Percentiles rank a stretch among this genome's conserved stretches.
Evolutionary conservation across 2,888 invertebrate genomes (phyloP).

Genomic region (Folsomia candida): DNA sequence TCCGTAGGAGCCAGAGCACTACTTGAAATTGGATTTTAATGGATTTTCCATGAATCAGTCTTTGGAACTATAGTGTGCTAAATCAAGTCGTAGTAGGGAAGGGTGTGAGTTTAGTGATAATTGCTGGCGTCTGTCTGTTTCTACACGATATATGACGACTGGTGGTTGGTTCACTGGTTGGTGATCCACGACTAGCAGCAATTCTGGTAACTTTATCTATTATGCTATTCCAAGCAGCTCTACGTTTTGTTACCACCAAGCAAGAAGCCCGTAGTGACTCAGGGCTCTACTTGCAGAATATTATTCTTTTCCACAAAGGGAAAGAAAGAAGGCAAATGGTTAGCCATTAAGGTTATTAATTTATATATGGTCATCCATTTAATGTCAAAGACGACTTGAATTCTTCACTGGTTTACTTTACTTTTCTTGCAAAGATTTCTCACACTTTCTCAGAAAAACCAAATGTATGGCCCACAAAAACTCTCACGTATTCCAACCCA

Average conservation of each 20-base stretch:
- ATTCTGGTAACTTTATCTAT: neutral
- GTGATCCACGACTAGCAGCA: slow-evolving; percentile 10
- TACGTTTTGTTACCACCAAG: neutral
- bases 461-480: no score
- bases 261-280: neutral
- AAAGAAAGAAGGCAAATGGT: slow-evolving; percentile 6
- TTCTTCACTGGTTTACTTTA: slow-evolving; percentile 32
- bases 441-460: slow-evolving; percentile 3
- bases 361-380: slow-evolving; percentile 41
- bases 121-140: slow-evolving; percentile 40
- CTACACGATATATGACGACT: slow-evolving; percentile 30
- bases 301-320: neutral
- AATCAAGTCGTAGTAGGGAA: slow-evolving; percentile 36
- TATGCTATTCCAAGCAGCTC: neutral
- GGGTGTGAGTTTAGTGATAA: slow-evolving; percentile 31
- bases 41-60: slow-evolving; percentile 42
- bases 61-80: slow-evolving; percentile 17
- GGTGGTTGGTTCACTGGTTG: neutral
- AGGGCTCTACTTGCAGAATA: neutral
- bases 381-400: slow-evolving; percentile 34
- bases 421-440: slow-evolving; percentile 13
- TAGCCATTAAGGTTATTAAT: slow-evolving; percentile 42
- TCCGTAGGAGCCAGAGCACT: neutral
- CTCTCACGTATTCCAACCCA: no score
- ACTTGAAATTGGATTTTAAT: slow-evolving; percentile 47